Evolutionary conservation across 2,888 invertebrate genomes (phyloP).

Genomic region (Geophilus truncorum): DNA sequence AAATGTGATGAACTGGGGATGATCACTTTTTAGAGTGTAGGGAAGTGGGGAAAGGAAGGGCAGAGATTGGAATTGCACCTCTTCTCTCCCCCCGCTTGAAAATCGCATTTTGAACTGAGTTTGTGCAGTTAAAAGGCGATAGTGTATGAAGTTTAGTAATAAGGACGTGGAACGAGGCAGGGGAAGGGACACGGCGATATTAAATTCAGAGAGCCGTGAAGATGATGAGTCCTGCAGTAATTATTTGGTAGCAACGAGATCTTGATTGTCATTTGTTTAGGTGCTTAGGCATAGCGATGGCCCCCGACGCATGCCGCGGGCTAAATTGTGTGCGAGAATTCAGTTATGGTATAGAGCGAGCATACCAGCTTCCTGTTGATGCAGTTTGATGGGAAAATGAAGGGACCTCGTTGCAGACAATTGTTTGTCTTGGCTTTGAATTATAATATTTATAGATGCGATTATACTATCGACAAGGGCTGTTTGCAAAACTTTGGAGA

Average conservation of each 20-base stretch:
- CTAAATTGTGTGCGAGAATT: conserved; percentile 20
- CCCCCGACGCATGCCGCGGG: background rate
- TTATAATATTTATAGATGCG: conserved; percentile 2
- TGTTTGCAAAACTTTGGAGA: background rate
- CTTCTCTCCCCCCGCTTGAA: background rate
- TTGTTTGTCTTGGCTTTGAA: background rate
- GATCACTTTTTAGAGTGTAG: background rate
- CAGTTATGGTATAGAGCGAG: background rate
- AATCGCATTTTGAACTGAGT: background rate
- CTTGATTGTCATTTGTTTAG: conserved; percentile 16
- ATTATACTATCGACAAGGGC: background rate
- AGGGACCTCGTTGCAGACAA: background rate
- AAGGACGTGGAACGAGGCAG: background rate
- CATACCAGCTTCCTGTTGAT: conserved; percentile 11
- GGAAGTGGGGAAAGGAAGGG: background rate
- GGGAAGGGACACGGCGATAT: background rate
- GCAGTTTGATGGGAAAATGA: background rate
- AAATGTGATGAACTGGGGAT: background rate
- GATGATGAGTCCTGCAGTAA: conserved; percentile 12
- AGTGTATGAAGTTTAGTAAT: background rate
- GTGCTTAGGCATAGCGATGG: conserved; percentile 1
- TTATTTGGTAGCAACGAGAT: conserved; percentile 12
- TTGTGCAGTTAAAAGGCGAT: conserved; percentile 9
- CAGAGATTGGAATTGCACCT: background rate
- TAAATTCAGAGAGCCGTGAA: conserved; percentile 10